Conservation (phyloP, 2,797 vertebrate species). For the Myiothlypis chrysogaster region DNA sequence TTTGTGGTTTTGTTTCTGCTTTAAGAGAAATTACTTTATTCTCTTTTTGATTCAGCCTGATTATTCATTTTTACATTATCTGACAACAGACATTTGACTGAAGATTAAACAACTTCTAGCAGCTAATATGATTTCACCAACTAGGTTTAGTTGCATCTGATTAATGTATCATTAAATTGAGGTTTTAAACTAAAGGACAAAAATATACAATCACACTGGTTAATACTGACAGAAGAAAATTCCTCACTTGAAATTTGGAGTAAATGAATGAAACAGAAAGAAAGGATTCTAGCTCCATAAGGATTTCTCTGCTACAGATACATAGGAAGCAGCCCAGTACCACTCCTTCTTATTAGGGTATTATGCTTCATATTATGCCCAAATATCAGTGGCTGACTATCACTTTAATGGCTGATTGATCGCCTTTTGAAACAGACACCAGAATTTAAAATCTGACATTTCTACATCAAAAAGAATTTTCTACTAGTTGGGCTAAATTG, state of each 20-base stretch:
- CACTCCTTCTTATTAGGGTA: background rate
- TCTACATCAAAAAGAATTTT: background rate
- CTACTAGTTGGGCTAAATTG: background rate
- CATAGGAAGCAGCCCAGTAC: background rate
- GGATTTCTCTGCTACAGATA: background rate
- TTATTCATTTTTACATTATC: background rate
- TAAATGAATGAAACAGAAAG: background rate
- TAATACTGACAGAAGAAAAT: background rate
- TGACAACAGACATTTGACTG: background rate
- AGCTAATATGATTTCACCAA: background rate
- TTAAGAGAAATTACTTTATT: background rate
- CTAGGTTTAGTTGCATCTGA: background rate
- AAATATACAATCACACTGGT: background rate
- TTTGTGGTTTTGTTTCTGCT: background rate
- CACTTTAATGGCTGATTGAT: background rate
- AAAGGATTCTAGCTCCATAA: background rate
- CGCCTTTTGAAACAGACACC: background rate
- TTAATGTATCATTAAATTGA: background rate
- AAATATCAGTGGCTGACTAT: background rate
- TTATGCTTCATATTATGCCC: background rate
- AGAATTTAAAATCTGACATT: background rate
- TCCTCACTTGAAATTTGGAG: background rate
- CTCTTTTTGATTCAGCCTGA: background rate
- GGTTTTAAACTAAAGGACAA: background rate
- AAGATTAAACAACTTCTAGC: background rate